Percentiles rank a stretch among this genome's conserved stretches.
phyloP scores from a whole-genome alignment of 2,113 vertebrate genomes.

The Xiphophorus hellerii region DNA sequence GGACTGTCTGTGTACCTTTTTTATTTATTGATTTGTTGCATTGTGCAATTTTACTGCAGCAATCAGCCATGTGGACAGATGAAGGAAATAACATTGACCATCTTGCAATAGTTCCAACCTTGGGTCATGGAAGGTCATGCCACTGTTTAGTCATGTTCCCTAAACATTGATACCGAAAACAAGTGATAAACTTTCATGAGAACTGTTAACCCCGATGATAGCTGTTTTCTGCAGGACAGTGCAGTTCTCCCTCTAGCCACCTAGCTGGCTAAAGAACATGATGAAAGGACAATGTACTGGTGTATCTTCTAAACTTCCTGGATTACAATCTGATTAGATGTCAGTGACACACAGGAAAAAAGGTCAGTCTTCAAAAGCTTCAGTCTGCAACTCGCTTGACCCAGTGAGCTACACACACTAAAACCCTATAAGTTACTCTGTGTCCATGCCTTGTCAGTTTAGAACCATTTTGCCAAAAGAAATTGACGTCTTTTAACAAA shows the following conservation, averaged over 20 bases:
- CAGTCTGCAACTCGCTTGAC: too few relatives aligned
- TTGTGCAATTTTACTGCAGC: constrained; percentile 4
- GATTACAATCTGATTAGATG: background rate
- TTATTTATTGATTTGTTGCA: background rate
- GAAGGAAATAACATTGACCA: background rate
- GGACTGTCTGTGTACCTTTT: constrained; percentile 17
- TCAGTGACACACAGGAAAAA: background rate
- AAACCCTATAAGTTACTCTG: too few relatives aligned
- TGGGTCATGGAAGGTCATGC: background rate
- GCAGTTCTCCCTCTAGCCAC: background rate
- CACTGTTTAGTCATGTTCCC: background rate
- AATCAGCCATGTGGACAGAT: background rate
- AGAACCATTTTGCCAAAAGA: background rate
- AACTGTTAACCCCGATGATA: background rate
- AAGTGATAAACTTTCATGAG: background rate
- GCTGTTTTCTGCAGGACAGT: background rate
- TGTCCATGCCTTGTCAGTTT: background rate
- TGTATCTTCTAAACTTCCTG: background rate
- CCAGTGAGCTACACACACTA: background rate
- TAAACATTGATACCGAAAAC: too few relatives aligned
- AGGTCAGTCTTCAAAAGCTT: background rate
- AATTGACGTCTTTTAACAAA: background rate
- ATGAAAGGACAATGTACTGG: background rate
- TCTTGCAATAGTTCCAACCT: background rate
- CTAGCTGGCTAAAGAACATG: background rate